Base-by-base conservation (phyloP, 2,888 invertebrate species). In the Chrysomela aeneicollis region DNA sequence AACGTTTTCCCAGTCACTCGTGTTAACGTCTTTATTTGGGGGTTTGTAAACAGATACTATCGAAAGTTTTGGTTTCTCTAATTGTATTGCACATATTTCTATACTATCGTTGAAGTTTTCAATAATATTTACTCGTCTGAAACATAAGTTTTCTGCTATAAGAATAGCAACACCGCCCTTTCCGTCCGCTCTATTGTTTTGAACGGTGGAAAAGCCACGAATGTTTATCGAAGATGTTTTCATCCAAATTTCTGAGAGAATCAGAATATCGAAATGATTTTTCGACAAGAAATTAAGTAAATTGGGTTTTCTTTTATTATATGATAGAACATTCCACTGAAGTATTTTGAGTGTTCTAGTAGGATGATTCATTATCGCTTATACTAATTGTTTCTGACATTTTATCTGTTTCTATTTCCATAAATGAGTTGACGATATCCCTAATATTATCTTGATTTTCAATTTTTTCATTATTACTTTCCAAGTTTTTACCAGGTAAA, bases 81-180 rank as follows among this genome's bases (percentile, higher is more conserved):
- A 22, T 10, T 51, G 12, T 2, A 51, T 19, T 30, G 51, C 60
- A 51, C 51, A 60, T 18, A 37, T 21, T 37, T 51, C 51, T 6
- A 60, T 60, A 15, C 32, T 49, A 2, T 17, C 2, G 21, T 51
- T 19, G 17, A 51, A 51, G 1, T 37, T 37, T 51, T 35, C 32
- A 18, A n/a, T 35, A 12, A 35, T 37, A 35, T 51, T 22, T 4
- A 6, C 2, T 17, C 8, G 4, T 42, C 8, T 42, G 17, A 5
- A 42, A 4, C 3, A n/a, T 49, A 17, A 17, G 9, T 49, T 49
- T 17, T 49, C 15, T 19, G 18, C 49, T 49, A 49, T 17, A 1
- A 49, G 37, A 49, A 51, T 51, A 18, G 60, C 60, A 37, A 60
- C 60, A 10, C 51, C 60, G 10, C 60, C 60, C 19, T 60, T 49